Base-by-base conservation (phyloP, 2,113 vertebrate species). In the Pygathrix nemaeus region DNA sequence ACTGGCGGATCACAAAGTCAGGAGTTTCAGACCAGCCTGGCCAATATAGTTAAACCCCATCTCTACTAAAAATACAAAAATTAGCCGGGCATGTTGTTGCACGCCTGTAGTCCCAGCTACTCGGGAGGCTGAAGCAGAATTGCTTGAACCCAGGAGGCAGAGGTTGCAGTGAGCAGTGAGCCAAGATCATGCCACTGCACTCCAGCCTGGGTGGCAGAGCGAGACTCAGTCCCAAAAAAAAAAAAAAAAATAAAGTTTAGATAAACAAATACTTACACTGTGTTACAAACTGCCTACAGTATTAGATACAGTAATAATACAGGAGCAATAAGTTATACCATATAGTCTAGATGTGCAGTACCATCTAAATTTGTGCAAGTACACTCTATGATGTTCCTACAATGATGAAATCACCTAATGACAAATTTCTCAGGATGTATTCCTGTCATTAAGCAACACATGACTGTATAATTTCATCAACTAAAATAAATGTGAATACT, bases 401-500 rank as follows among this genome's bases (percentile, higher is more conserved):
- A 48, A 48, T 78, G 75, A 78, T 78, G 43, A 78, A 78, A 78
- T 48, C 16, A 17, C 43, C 43, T 48, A 78, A 32, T 48, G 40
- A 78, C 43, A 48, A 48, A 32, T 78, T 78, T 78, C 75, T 48
- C 27, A 78, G 27, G 48, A 78, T 27, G 17, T 48, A 78, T 32
- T 25, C 75, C 75, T 48, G 75, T 32, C 16, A 8, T 78, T 32
- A 78, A 48, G 43, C 75, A 78, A 78, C 45, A 48, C 27, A 48
- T 78, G 27, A 30, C 27, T 48, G 38, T 75, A 48, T 27, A 76
- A 85, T 50, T 90, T 92, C 85, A 93, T 82, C 75, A 84, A 70
- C 87, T 83, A 93, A 96, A 94, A 96, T 87, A 83, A 87, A 59
- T 13, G 16, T 92, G 64, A 90, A 11, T 78, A 68, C 8, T 94